Evolutionary conservation across 2,113 vertebrate species (phyloP), one percentile per base, ranked within the genome.

Genomic region (Ceratotherium simum): DNA sequence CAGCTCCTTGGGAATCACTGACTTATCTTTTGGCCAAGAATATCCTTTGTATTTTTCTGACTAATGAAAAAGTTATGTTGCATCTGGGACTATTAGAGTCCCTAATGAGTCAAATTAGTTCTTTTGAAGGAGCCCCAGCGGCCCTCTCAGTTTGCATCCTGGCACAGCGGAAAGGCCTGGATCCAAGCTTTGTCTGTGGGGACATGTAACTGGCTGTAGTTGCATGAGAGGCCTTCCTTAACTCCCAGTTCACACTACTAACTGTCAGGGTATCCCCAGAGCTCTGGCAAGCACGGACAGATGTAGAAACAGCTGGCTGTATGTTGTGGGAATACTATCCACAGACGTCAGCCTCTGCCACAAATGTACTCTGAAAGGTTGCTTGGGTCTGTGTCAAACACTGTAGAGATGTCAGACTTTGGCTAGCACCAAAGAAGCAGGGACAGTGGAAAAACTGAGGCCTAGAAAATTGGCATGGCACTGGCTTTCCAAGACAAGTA

Each of bases 71-170:
- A 87, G 80, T 94, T 97, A 83, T 75, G 33, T 33, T 92, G 67
- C 91, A 56, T 81, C 8, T 42, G 93, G 42, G 88, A 78, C 84
- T 73, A 72, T 69, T 72, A 58, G 88, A 86, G 76, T 87, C 83
- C 83, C 93, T 87, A 83, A 92, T 80, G 97, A 87, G 80, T 86
- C 92, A 85, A 90, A 92, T 95, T 65, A 90, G 79, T 78, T 92
- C 85, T 46, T 39, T 56, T 79, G 58, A 90, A 96, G 95, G 48
- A 82, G 21, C 39, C 83, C 85, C 25, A 58, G 60, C 13, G 72
- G 82, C 17, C 65, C 27, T 78, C 83, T 95, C 78, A 29, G 56
- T 91, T 51, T 97, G 78, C 60, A 91, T 67, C 25, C 60, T 82
- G 92, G 94, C 94, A 72, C 13, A 78, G 92, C 16, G 81, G 54